phyloP scores from a whole-genome alignment of 1,140 invertebrate species.

The Bicyclus anynana region DNA sequence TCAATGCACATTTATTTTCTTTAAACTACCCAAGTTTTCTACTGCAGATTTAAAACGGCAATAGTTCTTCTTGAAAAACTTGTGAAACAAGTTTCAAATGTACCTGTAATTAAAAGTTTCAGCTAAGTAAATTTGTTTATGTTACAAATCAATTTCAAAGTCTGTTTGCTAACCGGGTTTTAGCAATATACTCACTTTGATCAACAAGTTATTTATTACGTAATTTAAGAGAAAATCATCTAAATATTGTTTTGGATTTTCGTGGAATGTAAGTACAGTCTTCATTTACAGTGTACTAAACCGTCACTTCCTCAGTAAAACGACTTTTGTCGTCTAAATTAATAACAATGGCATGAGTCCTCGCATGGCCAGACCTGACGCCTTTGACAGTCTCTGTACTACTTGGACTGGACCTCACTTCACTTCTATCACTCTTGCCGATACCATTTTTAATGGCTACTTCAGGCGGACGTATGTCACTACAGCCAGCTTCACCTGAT shows the following conservation, averaged over 20 bases:
- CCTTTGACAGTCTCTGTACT: slow-evolving; percentile 59
- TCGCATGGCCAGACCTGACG: slow-evolving; percentile 81
- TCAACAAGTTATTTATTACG: too few relatives aligned
- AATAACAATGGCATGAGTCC: slow-evolving; percentile 85
- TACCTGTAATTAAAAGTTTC: background rate
- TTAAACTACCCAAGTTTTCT: background rate
- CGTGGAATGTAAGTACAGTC: slow-evolving; percentile 55
- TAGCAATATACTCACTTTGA: too few relatives aligned
- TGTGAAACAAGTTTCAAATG: background rate
- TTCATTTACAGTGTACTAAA: slow-evolving; percentile 71
- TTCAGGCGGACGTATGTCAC: slow-evolving; percentile 65
- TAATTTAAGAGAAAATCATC: background rate
- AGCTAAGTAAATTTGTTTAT: too few relatives aligned
- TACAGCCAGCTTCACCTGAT: slow-evolving; percentile 64
- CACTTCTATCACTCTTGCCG: slow-evolving; percentile 58
- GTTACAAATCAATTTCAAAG: too few relatives aligned
- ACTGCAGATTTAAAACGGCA: background rate
- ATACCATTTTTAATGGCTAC: slow-evolving; percentile 56
- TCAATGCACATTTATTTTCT: slow-evolving; percentile 1
- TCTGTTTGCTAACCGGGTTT: too few relatives aligned
- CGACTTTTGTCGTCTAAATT: slow-evolving; percentile 88
- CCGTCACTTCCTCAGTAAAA: slow-evolving; percentile 89
- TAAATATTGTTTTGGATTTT: slow-evolving; percentile 6
- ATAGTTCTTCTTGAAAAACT: background rate
- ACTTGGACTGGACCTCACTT: slow-evolving; percentile 60